Conservation (phyloP, 2,797 vertebrate species). For the Sebastes umbrosus region DNA sequence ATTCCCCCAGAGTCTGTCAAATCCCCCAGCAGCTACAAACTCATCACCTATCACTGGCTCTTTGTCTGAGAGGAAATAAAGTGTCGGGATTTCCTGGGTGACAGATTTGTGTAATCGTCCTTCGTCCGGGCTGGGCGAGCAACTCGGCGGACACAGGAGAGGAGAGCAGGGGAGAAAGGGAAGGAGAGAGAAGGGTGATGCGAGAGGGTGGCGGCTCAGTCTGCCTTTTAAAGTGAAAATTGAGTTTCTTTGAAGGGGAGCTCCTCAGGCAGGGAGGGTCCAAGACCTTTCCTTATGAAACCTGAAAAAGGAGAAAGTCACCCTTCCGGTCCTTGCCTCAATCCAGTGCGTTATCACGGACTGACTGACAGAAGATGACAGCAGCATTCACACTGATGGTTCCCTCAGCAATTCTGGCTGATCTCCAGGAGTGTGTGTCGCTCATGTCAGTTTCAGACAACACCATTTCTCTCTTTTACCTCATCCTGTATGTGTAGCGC, state of each 20-base stretch:
- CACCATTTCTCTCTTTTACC: neutral
- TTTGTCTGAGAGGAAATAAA: constrained; percentile 82
- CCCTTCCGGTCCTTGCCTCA: constrained; percentile 3
- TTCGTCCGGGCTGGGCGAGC: constrained; percentile 54
- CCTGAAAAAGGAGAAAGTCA: constrained; percentile 48
- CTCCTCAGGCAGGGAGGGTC: constrained; percentile 50
- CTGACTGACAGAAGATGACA: constrained; percentile 3
- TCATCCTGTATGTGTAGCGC: neutral
- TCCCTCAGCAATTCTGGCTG: neutral
- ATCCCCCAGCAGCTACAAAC: constrained; percentile 75
- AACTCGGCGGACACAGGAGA: constrained; percentile 50
- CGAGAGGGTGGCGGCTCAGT: constrained; percentile 34
- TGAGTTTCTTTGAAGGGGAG: constrained; percentile 71
- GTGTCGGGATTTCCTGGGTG: constrained; percentile 76
- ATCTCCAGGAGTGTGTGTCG: neutral
- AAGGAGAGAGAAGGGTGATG: constrained; percentile 5
- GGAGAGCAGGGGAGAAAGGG: constrained; percentile 24
- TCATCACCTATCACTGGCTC: constrained; percentile 78
- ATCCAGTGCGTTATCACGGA: constrained; percentile 31
- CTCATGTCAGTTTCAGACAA: neutral
- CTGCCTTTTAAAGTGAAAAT: constrained; percentile 69
- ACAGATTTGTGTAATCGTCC: constrained; percentile 77
- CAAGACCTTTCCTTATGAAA: constrained; percentile 52
- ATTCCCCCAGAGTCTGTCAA: constrained; percentile 78
- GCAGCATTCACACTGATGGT: neutral